Evolutionary conservation across 1,140 invertebrate species (phyloP), one percentile per base, ranked within the genome.

Genomic region (Sminthurides bifidus): DNA sequence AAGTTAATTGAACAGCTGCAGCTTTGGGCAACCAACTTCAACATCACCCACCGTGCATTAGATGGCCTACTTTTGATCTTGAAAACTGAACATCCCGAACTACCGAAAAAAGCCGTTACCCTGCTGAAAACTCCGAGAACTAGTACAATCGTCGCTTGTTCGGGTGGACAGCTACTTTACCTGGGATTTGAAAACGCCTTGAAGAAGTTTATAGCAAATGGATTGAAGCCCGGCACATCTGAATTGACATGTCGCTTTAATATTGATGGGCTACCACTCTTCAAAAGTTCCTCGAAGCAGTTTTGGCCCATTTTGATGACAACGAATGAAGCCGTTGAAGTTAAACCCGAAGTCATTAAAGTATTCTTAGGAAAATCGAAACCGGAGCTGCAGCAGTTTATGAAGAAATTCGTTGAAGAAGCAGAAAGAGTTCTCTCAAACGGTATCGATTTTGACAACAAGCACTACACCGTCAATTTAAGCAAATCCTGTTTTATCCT

Each of bases 261-360:
- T 17, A 45, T 52, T 38, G 59, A 60, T 45, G 54, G 59, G 0
- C 8, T 61, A 2, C 56, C 56, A 24, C 40, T 61, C 2, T 31
- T 33, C 41, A 58, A 45, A 54, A 54, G 48, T 40, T 30, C 23
- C 5, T 40, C 26, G 40, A 3, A 41, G 2, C 12, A 52, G 33
- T 41, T 60, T 31, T 60, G 59, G 59, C 54, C 59, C 30, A 52
- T 57, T 30, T 41, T 52, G 40, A 23, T 37, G n/a, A 17, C 10
- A 19, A 14, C 53, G 24, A 48, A 57, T 53, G 40, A 60, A 23
- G 38, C 43, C 15, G 21, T 40, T 1, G 27, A 21, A 3, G 10
- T 14, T 15, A 41, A 17, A 26, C 59, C 54, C 15, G 24, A 52
- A 14, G 1, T 57, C 1, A 27, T 14, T 1, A 54, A 12, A 17